phyloP scores from a whole-genome alignment of 2,113 vertebrate species.

The Motacilla tschutschensis region DNA sequence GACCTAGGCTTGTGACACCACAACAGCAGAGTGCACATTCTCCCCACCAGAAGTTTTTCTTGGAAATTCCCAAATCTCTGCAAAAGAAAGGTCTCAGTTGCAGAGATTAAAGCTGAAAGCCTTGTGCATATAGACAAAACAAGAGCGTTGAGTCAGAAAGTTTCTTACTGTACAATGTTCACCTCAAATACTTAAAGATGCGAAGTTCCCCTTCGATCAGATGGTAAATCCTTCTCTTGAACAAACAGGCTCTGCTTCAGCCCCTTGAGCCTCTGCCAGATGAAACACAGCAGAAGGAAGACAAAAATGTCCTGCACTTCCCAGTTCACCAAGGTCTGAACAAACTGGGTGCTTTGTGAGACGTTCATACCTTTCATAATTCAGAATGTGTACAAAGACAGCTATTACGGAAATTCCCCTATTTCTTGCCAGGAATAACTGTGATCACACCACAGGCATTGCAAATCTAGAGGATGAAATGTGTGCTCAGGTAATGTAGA shows the following conservation, averaged over 20 bases:
- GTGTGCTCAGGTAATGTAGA: not conserved
- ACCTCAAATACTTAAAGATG: not conserved
- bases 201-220: fast-evolving
- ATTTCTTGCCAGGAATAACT: not conserved
- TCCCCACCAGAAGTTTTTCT: not conserved
- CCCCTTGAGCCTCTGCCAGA: not conserved
- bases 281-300: not conserved
- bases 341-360: not conserved
- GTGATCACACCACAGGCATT: not conserved
- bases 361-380: fast-evolving
- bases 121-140: not conserved
- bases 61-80: not conserved
- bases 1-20: not conserved
- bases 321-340: not conserved
- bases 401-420: not conserved
- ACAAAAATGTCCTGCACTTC: not conserved
- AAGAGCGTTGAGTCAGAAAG: not conserved
- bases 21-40: not conserved
- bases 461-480: not conserved
- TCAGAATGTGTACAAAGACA: not conserved
- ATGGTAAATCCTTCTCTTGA: not conserved
- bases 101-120: not conserved
- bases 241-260: not conserved
- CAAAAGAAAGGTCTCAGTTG: not conserved
- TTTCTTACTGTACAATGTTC: not conserved